Evolutionary conservation across 2,113 vertebrate species (phyloP), one percentile per base, ranked within the genome.

Genomic region (Trogon melanurus): DNA sequence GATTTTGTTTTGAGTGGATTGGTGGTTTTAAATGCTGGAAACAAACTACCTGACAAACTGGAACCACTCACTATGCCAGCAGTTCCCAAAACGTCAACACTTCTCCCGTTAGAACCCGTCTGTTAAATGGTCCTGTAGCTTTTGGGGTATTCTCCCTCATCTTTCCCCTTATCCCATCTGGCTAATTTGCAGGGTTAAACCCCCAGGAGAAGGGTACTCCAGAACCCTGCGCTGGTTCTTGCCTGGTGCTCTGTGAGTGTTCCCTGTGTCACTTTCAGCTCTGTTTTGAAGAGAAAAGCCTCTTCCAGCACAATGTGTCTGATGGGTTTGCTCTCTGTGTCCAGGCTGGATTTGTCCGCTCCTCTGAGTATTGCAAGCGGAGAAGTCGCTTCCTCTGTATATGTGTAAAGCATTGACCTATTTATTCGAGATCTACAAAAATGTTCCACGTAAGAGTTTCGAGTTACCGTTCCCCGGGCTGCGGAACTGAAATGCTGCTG

Each of bases 371-470:
- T 1, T 82, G 70, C 57, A 72, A 58, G 72, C 69, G 30, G 38
- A 87, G 56, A 20, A 85, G 13, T 79, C 10, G 4, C 60, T 92
- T 89, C 83, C 73, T 64, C 72, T 90, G 53, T 79, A 1, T 73
- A 25, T 61, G 73, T 51, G 66, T 69, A 78, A 91, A 86, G 70
- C 92, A 54, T 85, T 95, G 95, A 96, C 87, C 95, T 91, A 93
- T 95, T 96, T 96, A 79, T 83, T 95, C 50, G 48, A 81, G 79
- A 80, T 10, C 58, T 60, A 17, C 73, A 75, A 48, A 88, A 93
- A 69, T 7, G 53, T 95, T 96, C 95, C 95, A 94, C 20, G 1
- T 78, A 7, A 61, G 58, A 72, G 44, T 51, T 80, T 65, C 17
- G 61, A 51, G 79, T 83, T 94, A 27, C 65, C 17, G 27, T 91